These are phyloP conservation scores for Sardina pilchardus DNA, from an alignment of 2,113 vertebrate genomes.

Conservation along the genomic window DNA sequence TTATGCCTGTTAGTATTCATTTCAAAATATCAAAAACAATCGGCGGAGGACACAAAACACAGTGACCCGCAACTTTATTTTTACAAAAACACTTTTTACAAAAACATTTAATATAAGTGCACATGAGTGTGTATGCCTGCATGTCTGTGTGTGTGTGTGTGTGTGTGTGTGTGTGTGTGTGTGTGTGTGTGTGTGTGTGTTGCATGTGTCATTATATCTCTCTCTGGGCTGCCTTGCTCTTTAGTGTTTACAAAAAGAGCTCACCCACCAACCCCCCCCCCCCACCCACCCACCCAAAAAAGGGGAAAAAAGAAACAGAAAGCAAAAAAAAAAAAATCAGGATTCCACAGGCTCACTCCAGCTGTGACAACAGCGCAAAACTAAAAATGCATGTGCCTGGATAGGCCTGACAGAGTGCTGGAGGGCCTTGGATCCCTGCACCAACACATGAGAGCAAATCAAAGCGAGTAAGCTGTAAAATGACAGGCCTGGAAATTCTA, in stretches of 20 bases:
- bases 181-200: not conserved
- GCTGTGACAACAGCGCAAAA: slow-evolving; percentile 61
- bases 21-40: not conserved
- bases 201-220: not conserved
- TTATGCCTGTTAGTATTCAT: not conserved
- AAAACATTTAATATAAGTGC: not conserved
- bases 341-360: slow-evolving; percentile 29
- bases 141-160: not conserved
- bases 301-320: not conserved
- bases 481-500: slow-evolving; percentile 65
- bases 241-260: not conserved
- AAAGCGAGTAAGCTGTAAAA: slow-evolving; percentile 63
- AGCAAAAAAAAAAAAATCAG: not conserved
- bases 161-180: not conserved
- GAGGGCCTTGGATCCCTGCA: slow-evolving; percentile 63
- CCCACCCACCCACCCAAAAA: not conserved
- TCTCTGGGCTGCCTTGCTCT: not conserved
- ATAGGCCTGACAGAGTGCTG: slow-evolving; percentile 58
- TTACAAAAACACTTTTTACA: not conserved
- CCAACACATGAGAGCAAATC: slow-evolving; percentile 64
- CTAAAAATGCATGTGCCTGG: slow-evolving; percentile 61
- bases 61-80: not conserved
- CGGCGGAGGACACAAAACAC: not conserved
- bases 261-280: not conserved
- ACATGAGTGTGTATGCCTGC: not conserved